Evolutionary conservation across 2,797 vertebrate genomes (phyloP), one percentile per base, ranked within the genome.

Genomic region (Etheostoma nigrum): DNA sequence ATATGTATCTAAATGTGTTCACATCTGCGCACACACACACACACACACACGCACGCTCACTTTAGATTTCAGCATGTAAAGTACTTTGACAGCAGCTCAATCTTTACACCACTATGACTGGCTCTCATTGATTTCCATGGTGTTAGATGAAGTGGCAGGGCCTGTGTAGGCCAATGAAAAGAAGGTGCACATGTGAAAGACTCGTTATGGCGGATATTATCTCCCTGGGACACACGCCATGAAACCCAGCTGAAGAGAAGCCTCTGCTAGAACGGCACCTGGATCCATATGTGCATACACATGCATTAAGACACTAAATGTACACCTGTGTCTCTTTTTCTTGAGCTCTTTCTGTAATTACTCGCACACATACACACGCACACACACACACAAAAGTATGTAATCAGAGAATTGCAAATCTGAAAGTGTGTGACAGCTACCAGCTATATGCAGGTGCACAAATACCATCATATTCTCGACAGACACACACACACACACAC

Each of bases 121-220:
- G 57, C 87, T 89, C 82, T 83, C 89, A 93, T 93, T 89, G 93
- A 94, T 92, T 91, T 89, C 81, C 91, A 93, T 87, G 89, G 87
- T 91, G 91, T 91, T 82, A 84, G 91, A 92, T 82, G 79, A 81
- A 90, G 85, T 40, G 71, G 52, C 82, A 67, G 67, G 79, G 60
- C 72, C 87, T 57, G 87, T 60, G 65, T 40, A 60, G 87, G 74
- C 89, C 86, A 84, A 85, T 88, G 76, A 88, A 68, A 79, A 60
- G 86, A 88, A 89, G 74, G 84, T 71, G 79, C 79, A 73, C 73
- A 72, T 73, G 78, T 83, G 83, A 86, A 86, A 87, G 82, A 72
- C 84, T 87, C 51, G 58, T 88, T 86, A 86, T 64, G 76, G 77
- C 81, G 67, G 78, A 85, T 82, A 92, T 92, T 88, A 92, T 90